Base-by-base conservation (phyloP, 2,888 invertebrate species). In the Spialia ferax region DNA sequence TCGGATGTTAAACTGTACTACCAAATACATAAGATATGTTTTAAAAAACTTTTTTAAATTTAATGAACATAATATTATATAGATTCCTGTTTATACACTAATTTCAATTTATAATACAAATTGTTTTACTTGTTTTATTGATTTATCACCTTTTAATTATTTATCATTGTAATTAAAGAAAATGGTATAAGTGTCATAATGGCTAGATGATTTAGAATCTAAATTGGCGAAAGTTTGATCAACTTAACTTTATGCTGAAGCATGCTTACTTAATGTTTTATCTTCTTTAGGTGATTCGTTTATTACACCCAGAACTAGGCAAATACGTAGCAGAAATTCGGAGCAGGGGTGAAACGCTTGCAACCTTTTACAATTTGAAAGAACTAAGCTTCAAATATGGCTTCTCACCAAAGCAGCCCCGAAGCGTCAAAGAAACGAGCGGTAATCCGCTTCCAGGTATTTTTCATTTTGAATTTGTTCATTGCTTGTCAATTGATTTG, bases 371-470 rank as follows among this genome's bases (percentile, higher is more conserved):
- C 63, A 83, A 76, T 59, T 80, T 71, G 59, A 80, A 76, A 32
- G 74, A 81, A 1, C 62, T 90, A 1, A 78, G 82, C 0, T 83
- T 90, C 26, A 60, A 72, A 38, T 85, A 81, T 45, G 92, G 92
- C 1, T 92, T 91, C 68, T 87, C 89, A 0, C 77, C 82, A 0
- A 79, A 74, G 69, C 23, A 68, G 5, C 86, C 89, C 0, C 79
- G 80, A 55, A 84, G 71, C 45, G 71, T 90, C n/a, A 75, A 63
- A 2, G 91, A 91, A 77, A 91, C 92, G 0, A 83, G 82, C 38
- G 20, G 45, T 2, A 75, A 77, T 52, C 93, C 93, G 1, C 70
- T 91, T 56, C 83, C 90, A 79, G 89, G 93, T 91, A 80, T 13
- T 10, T 55, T 20, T 8, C 1, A 45, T 18, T 35, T 32, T 32